phyloP scores from a whole-genome alignment of 35 echinoderm and acorn worm species.

The Lytechinus pictus region DNA sequence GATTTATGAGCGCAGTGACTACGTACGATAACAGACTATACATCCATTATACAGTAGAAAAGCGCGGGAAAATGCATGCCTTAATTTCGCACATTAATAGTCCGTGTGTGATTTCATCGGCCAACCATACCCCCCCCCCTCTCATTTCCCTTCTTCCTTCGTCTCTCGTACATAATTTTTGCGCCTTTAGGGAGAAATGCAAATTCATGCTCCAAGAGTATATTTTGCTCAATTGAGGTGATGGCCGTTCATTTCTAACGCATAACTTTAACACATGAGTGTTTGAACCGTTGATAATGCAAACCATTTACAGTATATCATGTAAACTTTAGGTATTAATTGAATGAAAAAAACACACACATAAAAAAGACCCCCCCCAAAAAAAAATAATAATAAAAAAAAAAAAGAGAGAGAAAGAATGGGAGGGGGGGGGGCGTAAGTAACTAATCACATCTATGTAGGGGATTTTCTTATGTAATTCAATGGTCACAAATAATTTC shows the following conservation, averaged over 20 bases:
- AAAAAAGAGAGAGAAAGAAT: too few relatives aligned
- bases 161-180: not conserved
- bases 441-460: too few relatives aligned
- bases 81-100: not conserved
- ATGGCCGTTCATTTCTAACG: not conserved
- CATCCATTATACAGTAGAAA: conserved; percentile 10
- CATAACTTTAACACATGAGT: not conserved
- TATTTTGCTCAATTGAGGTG: not conserved
- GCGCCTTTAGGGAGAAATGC: not conserved
- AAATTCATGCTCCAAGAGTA: not conserved
- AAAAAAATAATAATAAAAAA: too few relatives aligned
- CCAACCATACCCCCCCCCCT: not conserved
- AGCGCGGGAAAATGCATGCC: not conserved
- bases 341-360: too few relatives aligned
- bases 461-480: too few relatives aligned
- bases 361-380: too few relatives aligned
- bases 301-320: not conserved
- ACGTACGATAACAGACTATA: not conserved
- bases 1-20: not conserved
- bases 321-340: not conserved
- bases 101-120: not conserved
- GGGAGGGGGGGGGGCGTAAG: too few relatives aligned
- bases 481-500: too few relatives aligned
- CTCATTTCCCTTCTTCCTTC: not conserved
- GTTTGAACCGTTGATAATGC: not conserved